A percentile compares a stretch with the other conserved stretches of the same genome.
These are phyloP conservation scores for Bungarus multicinctus DNA, from an alignment of 2,113 vertebrate species.

Conservation along the genomic window DNA sequence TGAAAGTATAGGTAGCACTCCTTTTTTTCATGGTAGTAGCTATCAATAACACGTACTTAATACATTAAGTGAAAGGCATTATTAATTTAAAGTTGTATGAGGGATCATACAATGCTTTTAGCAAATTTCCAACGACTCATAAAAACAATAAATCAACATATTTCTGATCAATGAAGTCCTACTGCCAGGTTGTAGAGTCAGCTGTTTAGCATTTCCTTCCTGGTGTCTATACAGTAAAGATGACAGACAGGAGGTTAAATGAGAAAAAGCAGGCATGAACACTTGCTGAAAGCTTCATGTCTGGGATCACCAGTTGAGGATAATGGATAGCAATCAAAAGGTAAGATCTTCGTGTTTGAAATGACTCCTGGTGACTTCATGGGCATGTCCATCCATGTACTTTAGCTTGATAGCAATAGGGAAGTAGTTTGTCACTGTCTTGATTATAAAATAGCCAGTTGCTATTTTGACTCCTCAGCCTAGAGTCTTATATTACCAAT, in stretches of 20 bases:
- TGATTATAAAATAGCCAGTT: background rate
- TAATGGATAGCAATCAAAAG: background rate
- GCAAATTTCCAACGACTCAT: slow-evolving; percentile 42
- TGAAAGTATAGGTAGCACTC: slow-evolving; percentile 15
- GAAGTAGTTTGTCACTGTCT: background rate
- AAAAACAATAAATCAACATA: slow-evolving; percentile 38
- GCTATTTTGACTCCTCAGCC: background rate
- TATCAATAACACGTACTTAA: slow-evolving; percentile 26
- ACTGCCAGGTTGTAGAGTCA: background rate
- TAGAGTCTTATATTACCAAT: background rate
- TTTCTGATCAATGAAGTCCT: slow-evolving; percentile 28
- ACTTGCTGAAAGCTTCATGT: background rate
- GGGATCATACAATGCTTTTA: slow-evolving; percentile 59
- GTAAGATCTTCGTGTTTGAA: background rate
- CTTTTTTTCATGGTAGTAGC: background rate
- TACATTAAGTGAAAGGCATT: slow-evolving; percentile 58
- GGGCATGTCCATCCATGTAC: background rate
- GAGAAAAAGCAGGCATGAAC: background rate
- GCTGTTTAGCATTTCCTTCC: background rate
- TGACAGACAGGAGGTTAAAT: background rate
- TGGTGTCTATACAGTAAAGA: too few species aligned
- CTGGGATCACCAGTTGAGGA: background rate
- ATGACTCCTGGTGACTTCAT: background rate
- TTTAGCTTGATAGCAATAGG: background rate
- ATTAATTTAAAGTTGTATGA: slow-evolving; percentile 61